Conservation (phyloP, 2,113 vertebrate genomes). For the Epinephelus fuscoguttatus region DNA sequence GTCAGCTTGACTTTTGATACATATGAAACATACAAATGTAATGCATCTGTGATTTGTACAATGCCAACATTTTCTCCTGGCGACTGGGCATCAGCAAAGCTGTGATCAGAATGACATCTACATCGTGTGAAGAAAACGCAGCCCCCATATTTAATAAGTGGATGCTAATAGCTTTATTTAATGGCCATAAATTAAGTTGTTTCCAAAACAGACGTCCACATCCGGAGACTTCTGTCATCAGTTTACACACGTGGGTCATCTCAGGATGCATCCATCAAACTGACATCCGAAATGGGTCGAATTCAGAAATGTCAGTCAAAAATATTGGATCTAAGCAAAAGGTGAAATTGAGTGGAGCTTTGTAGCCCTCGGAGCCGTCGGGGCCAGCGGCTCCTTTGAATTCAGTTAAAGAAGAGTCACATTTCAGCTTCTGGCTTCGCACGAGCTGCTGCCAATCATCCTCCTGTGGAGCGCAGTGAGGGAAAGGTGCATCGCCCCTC, state of each 20-base stretch:
- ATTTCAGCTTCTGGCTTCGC: slow-evolving; percentile 43
- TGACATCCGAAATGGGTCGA: slow-evolving; percentile 29
- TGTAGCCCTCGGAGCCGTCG: slow-evolving; percentile 22
- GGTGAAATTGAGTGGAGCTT: slow-evolving; percentile 65
- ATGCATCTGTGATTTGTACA: no score
- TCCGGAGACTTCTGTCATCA: not conserved
- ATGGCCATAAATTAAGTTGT: not conserved
- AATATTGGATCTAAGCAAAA: slow-evolving; percentile 56
- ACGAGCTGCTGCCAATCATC: slow-evolving; percentile 66
- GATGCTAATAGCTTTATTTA: not conserved
- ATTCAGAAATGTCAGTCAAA: slow-evolving; percentile 48
- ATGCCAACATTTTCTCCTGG: no score
- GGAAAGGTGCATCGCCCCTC: slow-evolving; percentile 24
- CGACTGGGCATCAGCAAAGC: no score
- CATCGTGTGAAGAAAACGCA: no score
- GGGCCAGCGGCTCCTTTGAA: slow-evolving; percentile 50
- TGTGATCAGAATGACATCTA: no score
- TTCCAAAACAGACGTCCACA: not conserved
- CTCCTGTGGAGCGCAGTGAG: slow-evolving; percentile 20
- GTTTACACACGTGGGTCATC: not conserved
- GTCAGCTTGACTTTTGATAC: no score
- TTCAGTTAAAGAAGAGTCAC: slow-evolving; percentile 34
- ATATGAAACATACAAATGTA: no score
- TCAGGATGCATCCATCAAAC: slow-evolving; percentile 29
- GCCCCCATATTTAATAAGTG: not conserved